These are phyloP conservation scores for Apocheima hispidaria DNA, from an alignment of 2,888 invertebrate genomes.

Conservation along the genomic window DNA sequence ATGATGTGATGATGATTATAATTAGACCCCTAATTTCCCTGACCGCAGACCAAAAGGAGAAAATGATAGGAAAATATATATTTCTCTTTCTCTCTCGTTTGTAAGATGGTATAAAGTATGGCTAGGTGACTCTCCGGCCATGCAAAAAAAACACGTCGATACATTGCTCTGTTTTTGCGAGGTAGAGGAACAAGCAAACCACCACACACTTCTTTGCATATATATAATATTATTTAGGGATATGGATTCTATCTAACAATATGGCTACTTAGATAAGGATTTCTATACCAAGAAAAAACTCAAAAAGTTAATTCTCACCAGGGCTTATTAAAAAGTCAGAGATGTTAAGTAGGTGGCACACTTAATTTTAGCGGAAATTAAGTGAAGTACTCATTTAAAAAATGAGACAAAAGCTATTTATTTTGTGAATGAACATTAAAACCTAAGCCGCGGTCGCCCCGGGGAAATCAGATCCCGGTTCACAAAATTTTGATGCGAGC, in stretches of 20 bases:
- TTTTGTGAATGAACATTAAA: slow-evolving; percentile 64
- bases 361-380: slow-evolving; percentile 35
- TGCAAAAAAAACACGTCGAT: too few species aligned
- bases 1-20: too few species aligned
- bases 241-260: not conserved
- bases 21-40: too few species aligned
- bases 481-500: slow-evolving; percentile 57
- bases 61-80: too few species aligned
- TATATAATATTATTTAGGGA: too few species aligned
- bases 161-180: too few species aligned
- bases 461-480: slow-evolving; percentile 67
- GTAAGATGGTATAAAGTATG: too few species aligned
- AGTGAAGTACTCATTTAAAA: slow-evolving; percentile 43
- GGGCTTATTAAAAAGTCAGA: slow-evolving; percentile 21
- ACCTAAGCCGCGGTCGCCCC: slow-evolving; percentile 58
- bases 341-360: slow-evolving; percentile 25
- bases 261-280: not conserved
- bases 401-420: slow-evolving; percentile 56
- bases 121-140: too few species aligned
- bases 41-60: too few species aligned
- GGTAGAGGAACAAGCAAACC: too few species aligned
- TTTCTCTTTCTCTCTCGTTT: too few species aligned
- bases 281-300: not conserved
- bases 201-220: too few species aligned
- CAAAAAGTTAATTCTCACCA: slow-evolving; percentile 3